Evolutionary conservation across 2,888 invertebrate genomes (phyloP), one percentile per base, ranked within the genome.

Genomic region (Chloroclystis v-ata): DNA sequence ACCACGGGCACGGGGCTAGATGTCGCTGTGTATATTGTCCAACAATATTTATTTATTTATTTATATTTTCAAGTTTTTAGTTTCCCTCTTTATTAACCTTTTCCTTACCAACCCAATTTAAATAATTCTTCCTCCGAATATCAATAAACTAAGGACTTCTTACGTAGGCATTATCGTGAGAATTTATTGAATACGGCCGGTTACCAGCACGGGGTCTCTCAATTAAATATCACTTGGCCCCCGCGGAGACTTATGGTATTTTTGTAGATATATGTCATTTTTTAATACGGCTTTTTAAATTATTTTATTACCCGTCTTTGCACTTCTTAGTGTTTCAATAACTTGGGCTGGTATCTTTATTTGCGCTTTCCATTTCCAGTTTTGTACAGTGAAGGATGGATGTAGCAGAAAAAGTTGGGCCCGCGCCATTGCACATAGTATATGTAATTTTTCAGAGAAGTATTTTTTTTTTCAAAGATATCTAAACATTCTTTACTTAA

Each of bases 181-280:
- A 13, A 40, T 49, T 47, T 47, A 46, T 53, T 28, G 43, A 47
- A 42, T 47, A 35, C 47, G 37, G 37, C 11, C 20, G 39, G 42
- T n/a, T 25, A 33, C 8, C 54, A 52, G 54, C 53, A 28, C 49
- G 58, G 46, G 59, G 54, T 54, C 54, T 28, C 16, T 47, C 54
- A 53, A 59, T 53, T 59, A 52, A 53, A 50, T 54, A 55, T 45
- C 43, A 13, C 14, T 46, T 54, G 54, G 47, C 54, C 49, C 59
- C 59, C 51, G 54, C 48, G 38, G 59, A 30, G 54, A 54, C 41
- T 56, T 52, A 56, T 47, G 51, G 44, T 49, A 47, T 48, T 47
- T 53, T 49, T 51, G 44, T 52, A 35, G 37, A 37, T 50, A 54
- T 50, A 54, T 49, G 44, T 48, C 49, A 52, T 45, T 28, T 43